Conservation (phyloP, 2,113 vertebrate species). For the Takifugu flavidus region DNA sequence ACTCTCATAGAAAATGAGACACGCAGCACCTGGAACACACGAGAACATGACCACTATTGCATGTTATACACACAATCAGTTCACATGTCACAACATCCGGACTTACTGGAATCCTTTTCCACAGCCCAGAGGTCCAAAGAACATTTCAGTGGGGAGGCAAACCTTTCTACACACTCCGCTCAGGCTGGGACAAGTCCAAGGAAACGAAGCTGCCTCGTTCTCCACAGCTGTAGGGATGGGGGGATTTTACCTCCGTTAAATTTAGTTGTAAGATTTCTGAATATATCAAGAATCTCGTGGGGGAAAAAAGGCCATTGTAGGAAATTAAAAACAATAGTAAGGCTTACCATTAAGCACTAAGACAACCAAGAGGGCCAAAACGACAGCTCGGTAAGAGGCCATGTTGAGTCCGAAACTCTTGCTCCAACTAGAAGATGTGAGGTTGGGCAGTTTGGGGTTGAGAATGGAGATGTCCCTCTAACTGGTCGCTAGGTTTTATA, state of each 20-base stretch:
- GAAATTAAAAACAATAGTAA: not conserved
- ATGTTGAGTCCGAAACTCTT: conserved; percentile 44
- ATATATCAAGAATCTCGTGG: not conserved
- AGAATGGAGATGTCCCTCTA: conserved; percentile 50
- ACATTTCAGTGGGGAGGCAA: conserved; percentile 72
- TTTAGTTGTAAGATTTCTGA: no score
- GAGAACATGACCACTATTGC: conserved; percentile 4
- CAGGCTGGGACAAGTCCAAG: conserved; percentile 70
- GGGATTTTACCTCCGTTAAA: not conserved
- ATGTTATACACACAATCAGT: not conserved
- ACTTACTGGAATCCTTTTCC: conserved; percentile 74
- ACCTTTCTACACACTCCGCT: conserved; percentile 71
- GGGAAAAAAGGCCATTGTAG: no score
- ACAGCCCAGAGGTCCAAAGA: conserved; percentile 76
- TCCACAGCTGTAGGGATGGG: conserved; percentile 49
- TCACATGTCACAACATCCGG: conserved; percentile 1
- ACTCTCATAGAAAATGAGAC: conserved; percentile 68
- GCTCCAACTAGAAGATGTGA: conserved; percentile 36
- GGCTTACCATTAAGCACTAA: conserved; percentile 69
- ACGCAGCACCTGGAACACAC: conserved; percentile 70
- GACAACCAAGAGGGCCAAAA: conserved; percentile 56
- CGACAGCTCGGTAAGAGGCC: conserved; percentile 47
- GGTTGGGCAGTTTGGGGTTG: conserved; percentile 29
- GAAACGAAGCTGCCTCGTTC: conserved; percentile 69
- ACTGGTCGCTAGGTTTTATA: conserved; percentile 33